phyloP scores from a whole-genome alignment of 2,797 vertebrate genomes.

The Macropodus opercularis region DNA sequence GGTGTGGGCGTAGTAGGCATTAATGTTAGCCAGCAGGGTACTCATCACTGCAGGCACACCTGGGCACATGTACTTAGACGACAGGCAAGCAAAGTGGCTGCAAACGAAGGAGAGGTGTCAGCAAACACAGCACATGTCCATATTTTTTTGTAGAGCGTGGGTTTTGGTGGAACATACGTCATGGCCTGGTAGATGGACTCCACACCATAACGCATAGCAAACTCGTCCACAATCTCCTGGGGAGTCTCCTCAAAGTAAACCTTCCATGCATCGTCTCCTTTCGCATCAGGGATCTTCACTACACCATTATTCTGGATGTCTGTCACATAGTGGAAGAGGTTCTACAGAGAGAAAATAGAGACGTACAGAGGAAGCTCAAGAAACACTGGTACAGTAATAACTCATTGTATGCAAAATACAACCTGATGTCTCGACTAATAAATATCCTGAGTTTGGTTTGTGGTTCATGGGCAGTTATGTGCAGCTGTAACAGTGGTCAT shows the following conservation, averaged over 20 bases:
- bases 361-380: not conserved
- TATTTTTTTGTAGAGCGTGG: too few species aligned
- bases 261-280: slow-evolving; percentile 98
- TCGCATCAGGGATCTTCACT: slow-evolving; percentile 97
- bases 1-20: slow-evolving; percentile 98
- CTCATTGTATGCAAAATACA: slow-evolving; percentile 34
- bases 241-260: slow-evolving; percentile 98
- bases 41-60: slow-evolving; percentile 99
- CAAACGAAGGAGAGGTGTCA: slow-evolving; percentile 20
- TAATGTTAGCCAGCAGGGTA: slow-evolving; percentile 97
- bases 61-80: slow-evolving; percentile 99
- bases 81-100: slow-evolving; percentile 98
- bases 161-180: too few species aligned
- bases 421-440: slow-evolving; percentile 37
- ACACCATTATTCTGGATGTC: slow-evolving; percentile 96
- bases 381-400: too few species aligned
- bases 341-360: slow-evolving; percentile 74
- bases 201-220: slow-evolving; percentile 98
- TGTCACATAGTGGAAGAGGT: slow-evolving; percentile 97
- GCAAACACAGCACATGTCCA: slow-evolving; percentile 7
- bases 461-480: slow-evolving; percentile 59
- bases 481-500: slow-evolving; percentile 52
- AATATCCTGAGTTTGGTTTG: slow-evolving; percentile 35
- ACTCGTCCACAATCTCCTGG: slow-evolving; percentile 98
- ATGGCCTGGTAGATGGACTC: slow-evolving; percentile 99